Conservation (phyloP, 2,113 vertebrate species). For the Cololabis saira region DNA sequence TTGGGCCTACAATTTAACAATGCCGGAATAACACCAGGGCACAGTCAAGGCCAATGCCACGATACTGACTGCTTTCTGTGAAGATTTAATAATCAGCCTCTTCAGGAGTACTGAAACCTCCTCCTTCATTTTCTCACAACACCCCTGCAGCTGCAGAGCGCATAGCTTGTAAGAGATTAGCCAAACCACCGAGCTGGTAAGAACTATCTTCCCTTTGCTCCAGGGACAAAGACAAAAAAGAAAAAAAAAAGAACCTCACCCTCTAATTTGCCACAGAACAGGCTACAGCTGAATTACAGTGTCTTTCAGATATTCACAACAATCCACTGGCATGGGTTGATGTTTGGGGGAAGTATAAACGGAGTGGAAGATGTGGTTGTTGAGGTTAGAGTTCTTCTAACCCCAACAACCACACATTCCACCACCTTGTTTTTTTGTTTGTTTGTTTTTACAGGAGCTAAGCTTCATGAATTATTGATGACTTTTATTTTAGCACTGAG, state of each 20-base stretch:
- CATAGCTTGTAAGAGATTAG: conserved; percentile 43
- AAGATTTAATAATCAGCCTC: conserved; percentile 43
- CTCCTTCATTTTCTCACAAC: conserved; percentile 42
- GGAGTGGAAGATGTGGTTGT: conserved; percentile 11
- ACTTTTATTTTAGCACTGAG: conserved; percentile 10
- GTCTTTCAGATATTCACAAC: conserved; percentile 48
- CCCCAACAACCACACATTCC: too few relatives aligned
- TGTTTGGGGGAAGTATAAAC: conserved; percentile 34
- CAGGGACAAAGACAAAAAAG: conserved; percentile 28
- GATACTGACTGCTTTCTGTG: neutral
- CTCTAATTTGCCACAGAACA: conserved; percentile 62
- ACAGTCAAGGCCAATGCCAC: conserved; percentile 27
- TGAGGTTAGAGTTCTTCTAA: neutral
- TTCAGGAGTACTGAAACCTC: conserved; percentile 19
- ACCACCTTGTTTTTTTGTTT: too few relatives aligned
- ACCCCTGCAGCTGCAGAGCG: conserved; percentile 50
- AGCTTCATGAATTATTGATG: neutral
- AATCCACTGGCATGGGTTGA: conserved; percentile 34
- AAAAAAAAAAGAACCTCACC: conserved; percentile 40
- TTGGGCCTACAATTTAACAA: neutral
- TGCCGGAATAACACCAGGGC: conserved; percentile 7
- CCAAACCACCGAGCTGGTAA: conserved; percentile 44
- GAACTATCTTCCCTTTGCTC: conserved; percentile 41
- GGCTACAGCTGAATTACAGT: conserved; percentile 59
- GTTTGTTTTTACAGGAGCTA: too few relatives aligned